phyloP scores from a whole-genome alignment of 23 tunicate genomes.

The Oikopleura albicans region DNA sequence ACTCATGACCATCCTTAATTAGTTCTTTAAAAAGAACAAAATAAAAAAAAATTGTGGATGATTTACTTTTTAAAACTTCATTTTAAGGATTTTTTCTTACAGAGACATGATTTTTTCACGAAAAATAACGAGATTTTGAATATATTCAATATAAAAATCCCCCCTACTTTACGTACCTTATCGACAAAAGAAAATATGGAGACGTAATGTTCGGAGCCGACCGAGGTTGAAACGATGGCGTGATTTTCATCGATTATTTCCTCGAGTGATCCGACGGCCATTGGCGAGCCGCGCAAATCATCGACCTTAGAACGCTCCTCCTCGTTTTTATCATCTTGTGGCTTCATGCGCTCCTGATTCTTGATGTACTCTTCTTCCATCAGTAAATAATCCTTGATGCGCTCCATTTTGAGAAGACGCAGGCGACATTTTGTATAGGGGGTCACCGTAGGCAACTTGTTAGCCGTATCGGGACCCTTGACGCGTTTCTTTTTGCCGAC shows the following conservation, averaged over 20 bases:
- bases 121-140: no score
- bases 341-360: conserved; percentile 81
- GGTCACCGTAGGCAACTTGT: conserved; percentile 75
- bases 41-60: no score
- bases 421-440: conserved; percentile 87
- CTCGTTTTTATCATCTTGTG: conserved; percentile 81
- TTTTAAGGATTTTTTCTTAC: no score
- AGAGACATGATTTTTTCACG: no score
- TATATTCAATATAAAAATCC: no score
- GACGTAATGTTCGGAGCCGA: conserved; percentile 98
- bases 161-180: conserved; percentile 19
- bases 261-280: conserved; percentile 95
- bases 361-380: conserved; percentile 98
- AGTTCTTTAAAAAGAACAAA: no score
- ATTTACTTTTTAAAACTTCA: no score
- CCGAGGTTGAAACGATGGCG: conserved; percentile 96
- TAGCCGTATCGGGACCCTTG: conserved; percentile 97
- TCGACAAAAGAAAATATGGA: conserved; percentile 88
- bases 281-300: conserved; percentile 93
- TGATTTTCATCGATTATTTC: conserved; percentile 98
- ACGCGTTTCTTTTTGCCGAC: conserved; percentile 76
- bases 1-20: no score
- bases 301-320: conserved; percentile 96
- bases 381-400: conserved; percentile 83
- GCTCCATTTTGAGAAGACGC: conserved; percentile 64